Evolutionary conservation across 2,113 vertebrate genomes (phyloP).

Genomic region (Pionites leucogaster): DNA sequence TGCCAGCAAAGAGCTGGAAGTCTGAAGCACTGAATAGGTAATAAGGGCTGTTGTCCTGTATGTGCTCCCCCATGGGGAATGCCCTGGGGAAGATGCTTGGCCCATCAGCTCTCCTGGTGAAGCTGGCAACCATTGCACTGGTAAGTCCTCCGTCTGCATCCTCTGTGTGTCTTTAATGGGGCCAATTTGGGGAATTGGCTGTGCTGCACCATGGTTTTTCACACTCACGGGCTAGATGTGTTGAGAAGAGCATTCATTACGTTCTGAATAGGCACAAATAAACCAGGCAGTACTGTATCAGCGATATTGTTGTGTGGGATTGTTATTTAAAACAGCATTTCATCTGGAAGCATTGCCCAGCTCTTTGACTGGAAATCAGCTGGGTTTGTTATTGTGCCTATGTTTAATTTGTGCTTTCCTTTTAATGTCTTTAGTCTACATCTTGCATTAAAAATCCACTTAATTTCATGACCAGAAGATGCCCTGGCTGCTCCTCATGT

Average conservation of each 20-base stretch:
- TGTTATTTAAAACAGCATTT: conserved; percentile 17
- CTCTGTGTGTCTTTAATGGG: background rate
- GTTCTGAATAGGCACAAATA: background rate
- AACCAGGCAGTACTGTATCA: background rate
- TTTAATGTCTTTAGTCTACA: background rate
- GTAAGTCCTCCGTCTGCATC: background rate
- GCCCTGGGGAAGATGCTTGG: background rate
- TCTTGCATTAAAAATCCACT: conserved; percentile 31
- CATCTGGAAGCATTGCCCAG: conserved; percentile 8
- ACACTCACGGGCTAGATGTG: background rate
- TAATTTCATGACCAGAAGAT: conserved; percentile 28
- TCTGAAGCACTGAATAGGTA: background rate
- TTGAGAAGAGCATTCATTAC: background rate
- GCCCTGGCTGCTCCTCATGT: conserved; percentile 2
- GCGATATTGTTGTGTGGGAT: background rate
- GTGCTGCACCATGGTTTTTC: background rate
- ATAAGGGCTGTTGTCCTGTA: background rate
- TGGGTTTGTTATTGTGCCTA: background rate
- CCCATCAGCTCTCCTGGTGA: background rate
- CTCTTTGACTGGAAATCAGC: conserved; percentile 28
- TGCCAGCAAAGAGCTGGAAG: background rate
- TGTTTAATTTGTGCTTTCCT: background rate
- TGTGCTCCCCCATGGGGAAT: fast-evolving
- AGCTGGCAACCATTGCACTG: background rate
- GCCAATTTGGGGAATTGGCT: fast-evolving